Evolutionary conservation across 2,113 vertebrate species (phyloP), one percentile per base, ranked within the genome.

Genomic region (Felis chaus): DNA sequence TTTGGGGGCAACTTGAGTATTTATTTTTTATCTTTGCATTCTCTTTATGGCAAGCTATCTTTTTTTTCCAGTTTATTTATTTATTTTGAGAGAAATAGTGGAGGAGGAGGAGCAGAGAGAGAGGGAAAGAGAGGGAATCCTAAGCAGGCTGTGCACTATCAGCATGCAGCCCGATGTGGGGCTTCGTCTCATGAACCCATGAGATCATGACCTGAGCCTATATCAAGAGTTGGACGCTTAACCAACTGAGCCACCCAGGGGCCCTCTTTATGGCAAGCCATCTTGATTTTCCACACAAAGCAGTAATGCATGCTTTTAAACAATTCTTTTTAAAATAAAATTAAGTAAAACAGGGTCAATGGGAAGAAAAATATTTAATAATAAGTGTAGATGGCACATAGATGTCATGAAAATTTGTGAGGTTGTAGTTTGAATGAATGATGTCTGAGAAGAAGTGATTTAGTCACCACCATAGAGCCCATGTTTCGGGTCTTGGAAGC

Each of bases 21-120:
- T 63, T 69, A 36, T 53, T 93, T 93, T 96, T 91, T 78, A 33
- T 12, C 13, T 80, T 80, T 89, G 71, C 41, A 48, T 74, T 96
- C 55, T 78, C 50, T 92, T 33, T 53, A 96, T 68, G 39, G 48
- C 12, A 79, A 89, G 25, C 1, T 18, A 29, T 79, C 71, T 89
- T 92, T 79, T 79, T 41, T 95, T 89, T 92, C 39, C 48, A 39
- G 21, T 61, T 61, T 23, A 61, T 23, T 61, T 61, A 61, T 25
- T 61, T 61, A 61, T 23, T 61, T 61, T 61, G 57, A 61, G 57
- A 61, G 57, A 61, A 61, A 61, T 8, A 18, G 57, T 19, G 8
- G 55, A 61, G 57, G 21, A 61, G 57, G 21, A 61, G 21, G 57
- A 61, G 57, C 57, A 61, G 57, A 61, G 57, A 18, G 55, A 16